Percentiles rank a stretch among this genome's conserved stretches.
Conservation (phyloP, 2,113 vertebrate species). For the Octodon degus region DNA sequence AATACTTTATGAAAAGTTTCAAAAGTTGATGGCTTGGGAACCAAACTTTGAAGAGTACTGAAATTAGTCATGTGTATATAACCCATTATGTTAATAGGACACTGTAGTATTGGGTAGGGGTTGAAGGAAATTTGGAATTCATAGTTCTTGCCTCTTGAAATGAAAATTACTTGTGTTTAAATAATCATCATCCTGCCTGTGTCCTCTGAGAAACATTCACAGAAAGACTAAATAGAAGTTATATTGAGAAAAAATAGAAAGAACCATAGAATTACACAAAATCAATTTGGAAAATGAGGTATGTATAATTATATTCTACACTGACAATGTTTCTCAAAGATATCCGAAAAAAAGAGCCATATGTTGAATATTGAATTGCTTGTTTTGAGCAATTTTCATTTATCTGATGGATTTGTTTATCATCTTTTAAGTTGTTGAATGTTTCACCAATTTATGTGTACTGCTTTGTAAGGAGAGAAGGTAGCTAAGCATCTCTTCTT, state of each 20-base stretch:
- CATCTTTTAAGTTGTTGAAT: slow-evolving; percentile 10
- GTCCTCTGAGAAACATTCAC: slow-evolving; percentile 59
- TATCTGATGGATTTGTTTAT: slow-evolving; percentile 25
- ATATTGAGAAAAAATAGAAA: slow-evolving; percentile 25
- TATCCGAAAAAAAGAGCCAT: background rate
- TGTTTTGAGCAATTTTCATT: slow-evolving; percentile 57
- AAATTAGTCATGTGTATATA: background rate
- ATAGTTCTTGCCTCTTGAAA: background rate
- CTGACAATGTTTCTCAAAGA: slow-evolving; percentile 5
- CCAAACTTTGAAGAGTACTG: slow-evolving; percentile 55
- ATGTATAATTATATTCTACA: background rate
- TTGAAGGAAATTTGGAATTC: background rate
- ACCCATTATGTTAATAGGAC: background rate
- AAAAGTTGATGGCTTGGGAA: slow-evolving; percentile 66
- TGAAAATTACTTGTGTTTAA: slow-evolving; percentile 58
- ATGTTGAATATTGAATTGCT: slow-evolving; percentile 11
- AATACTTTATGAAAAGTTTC: slow-evolving; percentile 80
- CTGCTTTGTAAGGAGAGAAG: background rate
- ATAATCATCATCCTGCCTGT: background rate
- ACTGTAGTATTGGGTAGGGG: background rate
- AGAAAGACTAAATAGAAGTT: background rate
- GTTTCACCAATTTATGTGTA: background rate
- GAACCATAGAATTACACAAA: slow-evolving; percentile 8
- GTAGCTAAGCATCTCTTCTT: background rate
- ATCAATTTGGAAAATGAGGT: slow-evolving; percentile 9